Percentiles rank a stretch among this genome's conserved stretches.
These are phyloP conservation scores for Neomorphus geoffroyi DNA, from an alignment of 2,797 vertebrate species.

Conservation along the genomic window DNA sequence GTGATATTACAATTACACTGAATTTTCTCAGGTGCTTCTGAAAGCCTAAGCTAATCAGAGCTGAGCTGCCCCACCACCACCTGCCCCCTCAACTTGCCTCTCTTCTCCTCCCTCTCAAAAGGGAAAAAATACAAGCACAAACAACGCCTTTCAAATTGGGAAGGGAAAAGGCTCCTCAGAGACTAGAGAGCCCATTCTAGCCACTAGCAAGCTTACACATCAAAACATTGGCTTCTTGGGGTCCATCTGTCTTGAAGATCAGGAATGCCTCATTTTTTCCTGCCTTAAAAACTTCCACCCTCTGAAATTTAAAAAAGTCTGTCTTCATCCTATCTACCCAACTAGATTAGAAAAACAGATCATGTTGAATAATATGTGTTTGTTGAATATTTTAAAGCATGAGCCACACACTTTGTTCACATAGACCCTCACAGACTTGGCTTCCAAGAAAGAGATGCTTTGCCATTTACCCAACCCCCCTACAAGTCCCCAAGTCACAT, in stretches of 20 bases:
- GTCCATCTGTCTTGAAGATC: not conserved
- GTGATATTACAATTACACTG: not conserved
- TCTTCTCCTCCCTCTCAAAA: not conserved
- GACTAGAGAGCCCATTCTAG: not conserved
- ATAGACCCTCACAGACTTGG: not conserved
- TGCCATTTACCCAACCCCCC: not conserved
- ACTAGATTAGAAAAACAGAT: not conserved
- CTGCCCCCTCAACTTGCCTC: fast-evolving
- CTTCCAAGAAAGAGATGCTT: not conserved
- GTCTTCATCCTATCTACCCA: not conserved
- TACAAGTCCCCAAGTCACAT: fast-evolving
- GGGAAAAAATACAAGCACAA: not conserved
- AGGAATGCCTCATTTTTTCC: not conserved
- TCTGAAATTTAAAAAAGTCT: not conserved
- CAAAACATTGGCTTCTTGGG: not conserved
- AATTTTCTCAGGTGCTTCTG: not conserved
- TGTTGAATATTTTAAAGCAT: not conserved
- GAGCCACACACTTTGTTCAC: fast-evolving
- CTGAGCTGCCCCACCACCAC: not conserved
- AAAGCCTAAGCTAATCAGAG: not conserved
- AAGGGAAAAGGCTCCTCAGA: not conserved
- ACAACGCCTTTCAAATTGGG: not conserved
- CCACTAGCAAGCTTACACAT: not conserved
- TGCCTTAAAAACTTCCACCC: not conserved
- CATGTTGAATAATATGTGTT: fast-evolving